Evolutionary conservation across 2,113 vertebrate species (phyloP), one percentile per base, ranked within the genome.

Genomic region (Lycaon pictus): DNA sequence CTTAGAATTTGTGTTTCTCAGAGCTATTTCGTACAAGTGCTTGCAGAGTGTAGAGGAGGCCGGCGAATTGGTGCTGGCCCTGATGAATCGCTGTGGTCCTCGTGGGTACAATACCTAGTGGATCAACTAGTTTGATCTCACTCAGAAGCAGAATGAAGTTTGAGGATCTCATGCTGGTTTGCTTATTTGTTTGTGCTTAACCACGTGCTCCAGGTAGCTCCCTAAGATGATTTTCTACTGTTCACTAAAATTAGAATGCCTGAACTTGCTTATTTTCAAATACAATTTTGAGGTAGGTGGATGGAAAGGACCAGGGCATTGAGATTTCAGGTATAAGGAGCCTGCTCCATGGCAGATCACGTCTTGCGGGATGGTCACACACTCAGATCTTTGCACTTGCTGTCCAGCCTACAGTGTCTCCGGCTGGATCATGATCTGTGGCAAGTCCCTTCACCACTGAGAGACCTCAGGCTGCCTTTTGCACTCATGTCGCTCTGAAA

Each of bases 1-100:
- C 25, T 76, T 23, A 82, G 58, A 91, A 71, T 17, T 53, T 89
- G 56, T 74, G 56, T 88, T 19, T 74, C n/a, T 27, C 20, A 6
- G 88, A 95, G 48, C 76, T 94, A 95, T 86, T 89, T 85, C 43
- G 62, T 56, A n/a, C 0, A 71, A 74, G 58, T 77, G 89, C 85
- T 85, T 85, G 88, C 29, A 80, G 22, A 63, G 77, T 77, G 43
- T 51, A 56, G 25, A 62, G 19, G 65, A 94, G 79, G 67, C 15
- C 60, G 92, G 69, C 29, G 71, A 58, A 77, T 76, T 96, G n/a
- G 27, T 88, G 86, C 25, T 7, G 7, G 65, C 35, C 72, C 43
- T 85, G 76, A 69, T 69, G 29, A 85, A 76, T 79, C 63, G 56
- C 15, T 51, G 29, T 43, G 60, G 5, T 69, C 76, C 37, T 69